phyloP scores from a whole-genome alignment of 2,113 vertebrate genomes.

The Panthera uncia region DNA sequence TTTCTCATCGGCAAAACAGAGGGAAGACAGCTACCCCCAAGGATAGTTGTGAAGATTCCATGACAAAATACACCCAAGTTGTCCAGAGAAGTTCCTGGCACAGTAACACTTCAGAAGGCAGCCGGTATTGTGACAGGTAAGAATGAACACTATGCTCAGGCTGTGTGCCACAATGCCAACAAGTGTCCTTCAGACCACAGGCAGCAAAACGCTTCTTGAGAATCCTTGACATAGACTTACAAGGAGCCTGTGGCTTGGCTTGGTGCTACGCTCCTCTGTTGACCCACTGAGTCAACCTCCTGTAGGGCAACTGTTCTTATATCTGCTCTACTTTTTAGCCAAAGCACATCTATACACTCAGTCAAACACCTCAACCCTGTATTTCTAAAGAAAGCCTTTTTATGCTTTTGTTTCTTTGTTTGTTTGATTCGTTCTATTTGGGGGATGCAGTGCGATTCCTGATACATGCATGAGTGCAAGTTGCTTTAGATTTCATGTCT shows the following conservation, averaged over 20 bases:
- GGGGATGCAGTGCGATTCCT: fast-evolving
- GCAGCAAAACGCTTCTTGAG: not conserved
- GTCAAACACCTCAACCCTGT: not conserved
- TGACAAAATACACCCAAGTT: not conserved
- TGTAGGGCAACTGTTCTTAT: not conserved
- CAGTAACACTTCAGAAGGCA: not conserved
- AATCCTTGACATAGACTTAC: not conserved
- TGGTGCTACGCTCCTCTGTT: not conserved
- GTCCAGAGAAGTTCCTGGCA: not conserved
- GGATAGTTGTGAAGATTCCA: not conserved
- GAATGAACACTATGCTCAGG: not conserved
- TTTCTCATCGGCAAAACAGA: not conserved
- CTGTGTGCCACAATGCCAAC: not conserved
- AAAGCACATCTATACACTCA: not conserved
- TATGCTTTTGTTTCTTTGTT: not conserved
- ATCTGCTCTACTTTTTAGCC: not conserved
- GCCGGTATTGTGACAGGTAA: not conserved
- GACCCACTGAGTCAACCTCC: not conserved
- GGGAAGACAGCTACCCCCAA: not conserved
- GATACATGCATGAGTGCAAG: not conserved
- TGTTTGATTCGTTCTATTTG: not conserved
- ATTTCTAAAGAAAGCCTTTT: not conserved
- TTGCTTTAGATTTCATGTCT: not conserved
- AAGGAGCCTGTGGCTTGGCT: not conserved
- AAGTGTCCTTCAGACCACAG: not conserved